Evolutionary conservation across 2,888 invertebrate species (phyloP), one percentile per base, ranked within the genome.

Genomic region (Plagiodera versicolora): DNA sequence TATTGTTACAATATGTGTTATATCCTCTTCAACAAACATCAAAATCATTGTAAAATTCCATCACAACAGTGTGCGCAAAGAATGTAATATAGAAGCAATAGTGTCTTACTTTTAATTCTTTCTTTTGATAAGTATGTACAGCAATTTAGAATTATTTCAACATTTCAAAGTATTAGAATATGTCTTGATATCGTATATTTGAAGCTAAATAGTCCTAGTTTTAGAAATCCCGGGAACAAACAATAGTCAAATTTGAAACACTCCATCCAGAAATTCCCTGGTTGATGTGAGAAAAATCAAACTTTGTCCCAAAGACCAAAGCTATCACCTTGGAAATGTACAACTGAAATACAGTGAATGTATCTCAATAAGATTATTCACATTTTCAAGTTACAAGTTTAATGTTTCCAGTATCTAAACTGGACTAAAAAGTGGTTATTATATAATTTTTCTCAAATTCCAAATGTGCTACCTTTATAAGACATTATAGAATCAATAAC

Each of bases 1-100:
- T 59, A 47, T 20, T 46, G 9, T 18, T 55, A 30, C 28, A 32
- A 51, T 56, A 8, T 35, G 19, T 28, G 14, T 28, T 32, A 32
- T 8, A 66, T 64, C 68, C 69, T 69, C 69, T 69, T 68, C 66
- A 67, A 68, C 66, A 64, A 55, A 58, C 53, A 56, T 53, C 45
- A 48, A 39, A 63, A 58, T 56, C 46, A 55, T 58, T 54, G 60
- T 61, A 54, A 62, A 66, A 56, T 60, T 58, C 62, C 61, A 65
- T 63, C 63, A 66, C 66, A 65, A 68, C 51, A 60, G 60, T 64
- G 65, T 67, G 66, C 64, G 65, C 63, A 67, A 61, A 58, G 60
- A 58, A 57, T 62, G 58, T 61, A 63, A 47, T 52, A 57, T 59
- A 51, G 54, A 63, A 57, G 65, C 63, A 59, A 63, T 63, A 61